Evolutionary conservation across 2,888 invertebrate species (phyloP), one percentile per base, ranked within the genome.

Genomic region (Deilephila elpenor): DNA sequence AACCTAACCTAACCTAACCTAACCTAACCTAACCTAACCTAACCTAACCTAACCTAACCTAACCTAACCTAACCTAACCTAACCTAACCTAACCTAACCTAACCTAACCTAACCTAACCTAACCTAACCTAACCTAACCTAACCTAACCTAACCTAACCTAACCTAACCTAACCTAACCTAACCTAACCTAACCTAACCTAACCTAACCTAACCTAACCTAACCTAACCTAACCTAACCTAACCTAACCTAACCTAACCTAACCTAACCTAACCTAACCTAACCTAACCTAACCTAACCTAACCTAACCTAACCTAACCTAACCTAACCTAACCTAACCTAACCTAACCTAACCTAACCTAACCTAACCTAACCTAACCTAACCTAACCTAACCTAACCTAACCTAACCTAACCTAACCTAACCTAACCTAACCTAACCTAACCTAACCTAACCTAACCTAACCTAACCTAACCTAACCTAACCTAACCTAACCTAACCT

Each of bases 161-260:
- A 56, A 56, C 56, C 70, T 44, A 44, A 56, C 56, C 56, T 56
- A 56, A 56, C 56, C 56, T 56, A 70, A 70, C 70, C 70, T 70
- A 70, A 70, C 70, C 70, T 70, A 70, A 70, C 70, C 70, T 70
- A 70, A 70, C 70, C 70, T 70, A 70, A 70, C 70, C 70, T 70
- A 70, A 70, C 70, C 70, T 70, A 70, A 70, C 70, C 70, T 70
- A 70, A 70, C 70, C 70, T 70, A 70, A 70, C 70, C 70, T 70
- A 70, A 70, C 70, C 70, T 70, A 70, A 70, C 70, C 70, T 70
- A 70, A 70, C 70, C 70, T 70, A 70, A 70, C 70, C 70, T 70
- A 70, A 70, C 70, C 70, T 70, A 70, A 70, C 70, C 70, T 70
- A 70, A 70, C 70, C 70, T 70, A 70, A 70, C 70, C 70, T 70